Evolutionary conservation across 1,140 invertebrate species (phyloP), one percentile per base, ranked within the genome.

Genomic region (Lethocerus indicus): DNA sequence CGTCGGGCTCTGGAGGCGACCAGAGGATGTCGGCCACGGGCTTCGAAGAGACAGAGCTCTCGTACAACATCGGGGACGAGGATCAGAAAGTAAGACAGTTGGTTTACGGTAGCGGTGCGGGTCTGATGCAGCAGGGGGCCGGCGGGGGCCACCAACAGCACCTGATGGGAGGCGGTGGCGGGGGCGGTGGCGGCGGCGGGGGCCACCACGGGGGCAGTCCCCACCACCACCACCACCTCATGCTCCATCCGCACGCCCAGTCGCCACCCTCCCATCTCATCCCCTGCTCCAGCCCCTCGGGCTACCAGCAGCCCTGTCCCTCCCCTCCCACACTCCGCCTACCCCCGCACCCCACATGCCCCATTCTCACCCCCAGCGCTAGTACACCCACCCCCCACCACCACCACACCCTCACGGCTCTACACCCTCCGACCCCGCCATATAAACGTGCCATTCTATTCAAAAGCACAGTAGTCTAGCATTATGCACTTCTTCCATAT

Each of bases 21-120:
- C 91, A 96, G 67, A 74, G 93, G 54, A 97, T 96, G 93, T 94
- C 91, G 41, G 92, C 92, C 40, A 95, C 91, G 36, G 93, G 93
- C 51, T 97, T 93, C 74, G 92, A 96, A 73, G 93, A 97, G 68
- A 95, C 92, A 40, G 93, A 97, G 73, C 78, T 96, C 54, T 93
- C 88, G 51, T 97, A 95, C 75, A 89, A 89, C 72, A 87, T 94
- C 65, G 81, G 79, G 65, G 86, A 89, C 70, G 86, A 91, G 68
- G 85, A 89, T 68, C 83, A 86, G 72, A 91, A 91, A 87, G 87
- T 91, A 87, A 88, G 87, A 71, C 85, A 88, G 80, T 75, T 86
- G 76, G 84, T 87, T 70, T 88, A 88, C 70, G 61, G 62, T 32
- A 78, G 80, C 60, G 71, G 69, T 65, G 68, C 61, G 36, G 63